Base-by-base conservation (phyloP, 1,140 invertebrate genomes). In the Penaeus japonicus region DNA sequence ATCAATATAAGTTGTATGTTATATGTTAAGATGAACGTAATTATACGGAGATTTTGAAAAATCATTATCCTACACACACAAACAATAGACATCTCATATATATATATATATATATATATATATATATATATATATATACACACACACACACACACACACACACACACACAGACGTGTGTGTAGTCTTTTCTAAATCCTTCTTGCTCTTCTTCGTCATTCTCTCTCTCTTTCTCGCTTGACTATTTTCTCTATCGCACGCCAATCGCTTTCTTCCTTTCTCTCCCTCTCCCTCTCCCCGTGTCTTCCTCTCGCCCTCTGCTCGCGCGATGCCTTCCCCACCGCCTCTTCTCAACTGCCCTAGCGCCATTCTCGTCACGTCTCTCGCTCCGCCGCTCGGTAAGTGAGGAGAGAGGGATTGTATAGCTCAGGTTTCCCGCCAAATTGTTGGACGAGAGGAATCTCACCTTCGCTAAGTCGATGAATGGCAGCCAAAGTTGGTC, bases 351-450 rank as follows among this genome's bases (percentile, higher is more conserved):
- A 30, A 30, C 18, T 20, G 70, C 35, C 70, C 7, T n/a, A 30
- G 70, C 18, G 70, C 27, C 27, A 73, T 73, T 73, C 70, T 32
- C 27, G 27, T 73, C 70, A 73, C 70, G 70, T 73, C 70, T 17
- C 27, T 30, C 35, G 70, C 70, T 27, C 15, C 35, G 70, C 30
- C 24, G 27, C 70, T 27, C 24, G 27, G 35, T 73, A 73, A 73
- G 70, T 73, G 70, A 32, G 70, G n/a, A 32, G 27, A 18, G 17
- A 27, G 27, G 70, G 70, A 73, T 30, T 73, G 70, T 73, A 73
- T 73, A 73, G 70, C 27, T 27, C 70, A 73, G 35, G n/a, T 73
- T 73, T 73, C 70, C 70, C 70, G 70, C 70, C 70, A 73, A 73
- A 73, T 73, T 73, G 70, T 73, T 73, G 70, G 70, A 32, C 35